These are phyloP conservation scores for Mormyrus lacerda DNA, from an alignment of 2,113 vertebrate genomes.

Conservation along the genomic window DNA sequence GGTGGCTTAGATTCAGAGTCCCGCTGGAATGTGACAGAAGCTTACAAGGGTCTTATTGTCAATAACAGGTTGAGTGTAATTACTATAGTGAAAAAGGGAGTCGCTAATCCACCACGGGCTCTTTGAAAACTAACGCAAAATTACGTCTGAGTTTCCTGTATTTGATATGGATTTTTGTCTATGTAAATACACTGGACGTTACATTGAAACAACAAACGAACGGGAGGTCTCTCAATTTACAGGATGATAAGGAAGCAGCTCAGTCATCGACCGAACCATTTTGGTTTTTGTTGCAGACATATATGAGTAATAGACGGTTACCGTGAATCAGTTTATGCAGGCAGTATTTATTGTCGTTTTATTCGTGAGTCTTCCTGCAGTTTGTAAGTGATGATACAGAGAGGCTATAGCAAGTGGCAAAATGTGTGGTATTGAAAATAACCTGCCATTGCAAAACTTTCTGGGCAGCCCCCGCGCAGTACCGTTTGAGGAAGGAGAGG, in stretches of 20 bases:
- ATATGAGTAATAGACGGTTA: background rate
- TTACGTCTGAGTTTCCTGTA: background rate
- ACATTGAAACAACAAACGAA: background rate
- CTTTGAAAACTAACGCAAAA: background rate
- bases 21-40: constrained; percentile 14
- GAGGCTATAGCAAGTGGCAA: background rate
- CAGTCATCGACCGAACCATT: background rate
- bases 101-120: constrained; percentile 21
- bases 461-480: background rate
- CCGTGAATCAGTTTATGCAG: background rate
- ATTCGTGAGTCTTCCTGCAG: background rate
- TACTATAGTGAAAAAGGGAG: constrained; percentile 16
- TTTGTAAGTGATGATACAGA: background rate
- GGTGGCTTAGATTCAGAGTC: background rate
- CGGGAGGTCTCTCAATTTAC: background rate
- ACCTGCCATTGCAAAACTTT: background rate
- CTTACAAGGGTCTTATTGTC: background rate
- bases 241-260: background rate
- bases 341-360: background rate
- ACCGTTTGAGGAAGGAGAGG: background rate
- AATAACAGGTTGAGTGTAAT: constrained; percentile 26
- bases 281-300: background rate
- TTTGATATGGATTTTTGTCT: constrained; percentile 6
- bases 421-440: background rate
- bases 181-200: background rate